Evolutionary conservation across 2,113 vertebrate genomes (phyloP).

Genomic region (Apaloderma vittatum): DNA sequence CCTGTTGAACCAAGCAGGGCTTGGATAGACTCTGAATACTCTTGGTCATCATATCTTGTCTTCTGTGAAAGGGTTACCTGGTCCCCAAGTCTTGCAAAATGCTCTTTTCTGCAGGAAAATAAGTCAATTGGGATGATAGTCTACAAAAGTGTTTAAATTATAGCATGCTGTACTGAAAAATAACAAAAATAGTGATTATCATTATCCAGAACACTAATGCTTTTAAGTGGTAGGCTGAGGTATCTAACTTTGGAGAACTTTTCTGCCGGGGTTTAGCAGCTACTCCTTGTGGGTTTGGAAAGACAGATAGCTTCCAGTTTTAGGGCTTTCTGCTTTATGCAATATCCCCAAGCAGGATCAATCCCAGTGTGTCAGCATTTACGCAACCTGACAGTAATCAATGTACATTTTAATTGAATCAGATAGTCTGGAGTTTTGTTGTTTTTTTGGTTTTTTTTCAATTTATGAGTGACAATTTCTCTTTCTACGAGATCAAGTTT

Average conservation of each 20-base stretch:
- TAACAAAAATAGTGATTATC: background rate
- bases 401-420: constrained; percentile 19
- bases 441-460: background rate
- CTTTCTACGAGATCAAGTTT: background rate
- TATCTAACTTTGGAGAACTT: background rate
- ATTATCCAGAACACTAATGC: background rate
- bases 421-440: background rate
- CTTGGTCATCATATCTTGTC: background rate
- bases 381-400: background rate
- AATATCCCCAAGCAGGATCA: background rate
- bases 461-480: constrained; percentile 7
- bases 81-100: background rate
- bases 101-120: background rate
- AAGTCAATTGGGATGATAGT: background rate
- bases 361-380: background rate
- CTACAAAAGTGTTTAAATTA: background rate
- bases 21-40: background rate
- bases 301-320: background rate
- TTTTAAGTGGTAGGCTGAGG: background rate
- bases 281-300: background rate
- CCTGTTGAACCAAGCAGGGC: background rate
- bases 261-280: background rate
- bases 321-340: background rate
- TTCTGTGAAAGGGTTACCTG: background rate
- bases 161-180: background rate